Conservation (phyloP, 2,888 invertebrate species). For the Timema podura region DNA sequence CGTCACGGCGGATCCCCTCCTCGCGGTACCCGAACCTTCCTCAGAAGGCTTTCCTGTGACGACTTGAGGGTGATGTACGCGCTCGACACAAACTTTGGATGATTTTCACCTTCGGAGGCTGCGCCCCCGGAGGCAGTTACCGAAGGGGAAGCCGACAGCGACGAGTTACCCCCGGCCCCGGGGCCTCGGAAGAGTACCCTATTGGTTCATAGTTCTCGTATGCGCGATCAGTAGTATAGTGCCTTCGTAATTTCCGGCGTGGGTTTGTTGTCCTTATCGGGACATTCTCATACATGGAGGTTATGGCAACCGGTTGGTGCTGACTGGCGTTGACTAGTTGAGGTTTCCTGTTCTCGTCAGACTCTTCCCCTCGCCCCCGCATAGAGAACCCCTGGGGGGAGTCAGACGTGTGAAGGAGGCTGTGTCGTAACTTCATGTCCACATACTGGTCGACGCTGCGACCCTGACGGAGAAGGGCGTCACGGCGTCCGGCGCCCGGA, state of each 20-base stretch:
- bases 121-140: slow-evolving; percentile 35
- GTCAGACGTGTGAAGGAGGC: neutral
- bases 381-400: slow-evolving; percentile 31
- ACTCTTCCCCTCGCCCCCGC: slow-evolving; percentile 46
- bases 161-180: neutral
- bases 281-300: slow-evolving; percentile 68
- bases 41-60: slow-evolving; percentile 58
- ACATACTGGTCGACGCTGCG: slow-evolving; percentile 76
- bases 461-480: slow-evolving; percentile 56
- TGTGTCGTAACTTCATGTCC: slow-evolving; percentile 49
- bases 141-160: slow-evolving; percentile 1
- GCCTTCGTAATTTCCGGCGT: slow-evolving; percentile 60
- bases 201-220: slow-evolving; percentile 59
- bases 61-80: slow-evolving; percentile 55
- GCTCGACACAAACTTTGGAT: slow-evolving; percentile 51
- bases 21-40: slow-evolving; percentile 40
- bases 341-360: slow-evolving; percentile 47
- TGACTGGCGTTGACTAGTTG: slow-evolving; percentile 39
- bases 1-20: slow-evolving; percentile 15
- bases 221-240: slow-evolving; percentile 46
- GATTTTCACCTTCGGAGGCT: slow-evolving; percentile 35
- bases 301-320: slow-evolving; percentile 66
- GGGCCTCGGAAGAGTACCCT: neutral
- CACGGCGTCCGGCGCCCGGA: slow-evolving; percentile 41
- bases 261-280: slow-evolving; percentile 70